A percentile compares a stretch with the other conserved stretches of the same genome.
phyloP scores from a whole-genome alignment of 2,888 invertebrate species.

The Gandaritis pyraliata region DNA sequence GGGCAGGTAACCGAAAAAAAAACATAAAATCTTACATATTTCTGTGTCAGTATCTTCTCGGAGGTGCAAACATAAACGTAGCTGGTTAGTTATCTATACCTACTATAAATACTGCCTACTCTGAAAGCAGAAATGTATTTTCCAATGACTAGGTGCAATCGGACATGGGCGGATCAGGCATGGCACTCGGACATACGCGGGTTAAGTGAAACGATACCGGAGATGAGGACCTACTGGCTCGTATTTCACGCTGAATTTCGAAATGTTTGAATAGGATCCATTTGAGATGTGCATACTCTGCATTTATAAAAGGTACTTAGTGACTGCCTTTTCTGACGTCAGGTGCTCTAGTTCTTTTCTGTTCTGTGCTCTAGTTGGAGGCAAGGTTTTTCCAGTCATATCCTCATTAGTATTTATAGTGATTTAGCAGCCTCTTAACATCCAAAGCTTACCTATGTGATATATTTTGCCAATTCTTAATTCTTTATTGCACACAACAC shows the following conservation, averaged over 20 bases:
- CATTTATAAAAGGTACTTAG: background rate
- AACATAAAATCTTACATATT: too few species aligned
- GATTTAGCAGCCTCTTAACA: too few species aligned
- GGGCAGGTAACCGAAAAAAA: too few species aligned
- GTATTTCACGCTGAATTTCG: constrained; percentile 55
- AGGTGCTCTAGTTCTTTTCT: too few species aligned
- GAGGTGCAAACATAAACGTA: too few species aligned
- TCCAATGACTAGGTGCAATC: constrained; percentile 21
- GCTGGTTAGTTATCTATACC: too few species aligned
- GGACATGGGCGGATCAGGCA: background rate
- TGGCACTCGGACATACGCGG: constrained; percentile 29
- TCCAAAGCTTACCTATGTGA: too few species aligned
- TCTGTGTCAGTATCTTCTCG: too few species aligned
- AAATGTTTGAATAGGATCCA: constrained; percentile 28
- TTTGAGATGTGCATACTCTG: background rate
- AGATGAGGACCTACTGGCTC: constrained; percentile 54
- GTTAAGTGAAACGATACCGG: constrained; percentile 26
- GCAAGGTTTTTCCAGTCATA: background rate
- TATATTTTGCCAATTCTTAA: too few species aligned
- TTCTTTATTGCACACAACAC: too few species aligned
- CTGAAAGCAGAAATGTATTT: constrained; percentile 15
- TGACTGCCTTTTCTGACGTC: background rate
- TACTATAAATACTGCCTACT: background rate
- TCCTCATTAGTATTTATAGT: too few species aligned
- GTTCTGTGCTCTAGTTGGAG: background rate